Base-by-base conservation (phyloP, 92 coral and sea anemone genomes). In the Isaurus tuberculatus region DNA sequence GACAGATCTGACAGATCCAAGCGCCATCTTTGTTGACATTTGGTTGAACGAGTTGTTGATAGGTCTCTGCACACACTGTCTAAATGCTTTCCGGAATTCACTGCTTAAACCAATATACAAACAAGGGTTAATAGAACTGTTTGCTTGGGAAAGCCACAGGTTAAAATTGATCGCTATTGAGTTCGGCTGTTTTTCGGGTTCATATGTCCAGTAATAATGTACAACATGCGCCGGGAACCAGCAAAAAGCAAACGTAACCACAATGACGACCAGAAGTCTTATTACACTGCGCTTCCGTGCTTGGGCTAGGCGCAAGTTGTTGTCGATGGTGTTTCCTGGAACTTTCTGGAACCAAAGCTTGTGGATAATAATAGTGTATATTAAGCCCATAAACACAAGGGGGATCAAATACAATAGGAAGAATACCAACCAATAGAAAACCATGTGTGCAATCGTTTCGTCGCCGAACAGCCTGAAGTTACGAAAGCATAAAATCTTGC, bases 211-310 rank as follows among this genome's bases (percentile, higher is more conserved):
- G 70, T 77, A 57, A 20, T 77, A 77, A 55, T 77, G 82, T 1
- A 34, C 27, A 22, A 77, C 68, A 2, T 77, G 82, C 3, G 70
- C 82, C 2, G 82, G 82, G 10, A 77, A 77, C 82, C 82, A 77
- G 33, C 82, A 77, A 11, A 77, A 23, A 14, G 70, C 70, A 22
- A 77, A 77, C 29, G 69, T 36, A 17, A 77, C 7, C 8, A 77
- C 82, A 77, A 77, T 36, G 5, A 77, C 70, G 14, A 77, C 68
- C 29, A 77, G 53, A 44, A 77, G 49, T 77, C 82, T 57, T 14
- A 77, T 77, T 10, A 77, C 82, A 23, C 10, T 77, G 49, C 82
- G 82, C 51, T 57, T 77, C 34, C 82, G 82, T 32, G 49, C 53
- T 32, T 77, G 82, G 0, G 70, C 70, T 7, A 77, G 20, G 14